Evolutionary conservation across 92 coral and sea anemone genomes (phyloP), one percentile per base, ranked within the genome.

Genomic region (Paragorgia papillata): DNA sequence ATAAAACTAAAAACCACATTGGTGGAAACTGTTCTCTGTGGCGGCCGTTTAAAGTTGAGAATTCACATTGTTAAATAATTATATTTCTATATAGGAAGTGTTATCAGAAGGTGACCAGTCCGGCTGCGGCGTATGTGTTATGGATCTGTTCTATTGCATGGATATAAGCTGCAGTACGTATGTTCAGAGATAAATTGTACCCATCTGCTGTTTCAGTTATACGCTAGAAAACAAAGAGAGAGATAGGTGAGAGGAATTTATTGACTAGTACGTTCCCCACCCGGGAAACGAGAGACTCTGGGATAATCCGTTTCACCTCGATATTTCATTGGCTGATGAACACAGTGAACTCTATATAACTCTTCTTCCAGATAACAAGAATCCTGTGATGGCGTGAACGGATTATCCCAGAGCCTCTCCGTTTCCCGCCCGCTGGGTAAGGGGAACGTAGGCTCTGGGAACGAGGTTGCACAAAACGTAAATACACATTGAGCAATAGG

Each of bases 161-260:
- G 57, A 94, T 91, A 80, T 91, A 94, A 0, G 98, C 98, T 3
- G 98, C 98, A 0, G 97, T 94, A 33, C 98, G 70, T 40, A 94
- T 65, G 88, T 94, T 88, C 28, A 94, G 86, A 9, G 96, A 96
- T 30, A 94, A 89, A 78, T 91, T 81, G 74, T 94, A 94, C 41
- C 89, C 91, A 62, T 87, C 92, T 1, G 97, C 97, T 69, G 92
- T 89, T 7, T 88, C 82, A 76, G 89, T 88, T 37, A 94, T 83
- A 84, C 92, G 98, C 98, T 94, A 66, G 18, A 9, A 29, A 64
- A 51, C 41, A 31, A 55, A 18, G 9, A 17, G 17, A 1, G 24
- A 46, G 58, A 46, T 2, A 15, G 53, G 53, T 46, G 53, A 46
- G 53, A 46, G 15, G 15, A 46, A 2, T 46, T 46, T 15, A n/a